These are phyloP conservation scores for Ellobius talpinus DNA, from an alignment of 2,113 vertebrate species.

Conservation along the genomic window DNA sequence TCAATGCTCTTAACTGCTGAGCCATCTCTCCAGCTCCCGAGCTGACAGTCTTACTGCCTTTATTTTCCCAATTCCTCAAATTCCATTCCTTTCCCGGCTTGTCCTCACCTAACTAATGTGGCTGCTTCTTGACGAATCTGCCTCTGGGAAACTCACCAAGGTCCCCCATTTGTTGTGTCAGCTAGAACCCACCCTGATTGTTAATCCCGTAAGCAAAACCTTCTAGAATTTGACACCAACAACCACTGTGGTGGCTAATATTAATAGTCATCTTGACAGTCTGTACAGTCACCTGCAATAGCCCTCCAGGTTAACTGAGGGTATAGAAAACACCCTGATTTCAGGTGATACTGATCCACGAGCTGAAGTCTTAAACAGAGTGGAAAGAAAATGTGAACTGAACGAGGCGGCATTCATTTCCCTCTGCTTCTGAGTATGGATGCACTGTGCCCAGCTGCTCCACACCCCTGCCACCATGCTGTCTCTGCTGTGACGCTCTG, in stretches of 20 bases:
- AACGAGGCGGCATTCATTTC: not conserved
- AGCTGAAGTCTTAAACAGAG: not conserved
- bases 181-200: fast-evolving
- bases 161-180: too few relatives aligned
- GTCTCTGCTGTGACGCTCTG: too few relatives aligned
- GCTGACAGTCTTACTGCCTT: not conserved
- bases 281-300: not conserved
- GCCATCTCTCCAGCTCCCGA: too few relatives aligned
- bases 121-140: fast-evolving
- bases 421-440: not conserved
- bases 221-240: not conserved
- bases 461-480: not conserved
- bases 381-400: not conserved
- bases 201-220: too few relatives aligned
- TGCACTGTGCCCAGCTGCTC: not conserved
- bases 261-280: not conserved
- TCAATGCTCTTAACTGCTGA: too few relatives aligned
- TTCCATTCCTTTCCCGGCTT: not conserved
- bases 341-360: not conserved
- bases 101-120: fast-evolving
- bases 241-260: not conserved
- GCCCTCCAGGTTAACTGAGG: not conserved
- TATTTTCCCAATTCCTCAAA: not conserved
- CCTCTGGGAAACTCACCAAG: not conserved
- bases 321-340: not conserved